Conservation (phyloP, 2,888 invertebrate species). For the Chymomyza caudatula region DNA sequence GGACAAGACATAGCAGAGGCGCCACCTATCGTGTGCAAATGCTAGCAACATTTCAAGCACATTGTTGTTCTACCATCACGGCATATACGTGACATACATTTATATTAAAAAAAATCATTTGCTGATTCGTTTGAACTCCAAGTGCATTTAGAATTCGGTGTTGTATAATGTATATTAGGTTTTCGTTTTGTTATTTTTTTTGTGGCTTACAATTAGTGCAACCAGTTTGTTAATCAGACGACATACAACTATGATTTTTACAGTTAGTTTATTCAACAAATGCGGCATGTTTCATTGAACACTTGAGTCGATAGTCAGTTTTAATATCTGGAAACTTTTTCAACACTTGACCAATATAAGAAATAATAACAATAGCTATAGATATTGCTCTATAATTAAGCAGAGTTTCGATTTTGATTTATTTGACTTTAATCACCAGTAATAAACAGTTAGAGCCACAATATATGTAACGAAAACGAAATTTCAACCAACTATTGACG, state of each 20-base stretch:
- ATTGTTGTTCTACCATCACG: too few species aligned
- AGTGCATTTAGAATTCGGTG: background rate
- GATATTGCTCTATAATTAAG: constrained; percentile 18
- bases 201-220: background rate
- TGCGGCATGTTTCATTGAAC: background rate
- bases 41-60: too few species aligned
- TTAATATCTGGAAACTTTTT: background rate
- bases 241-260: background rate
- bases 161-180: background rate
- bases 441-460: constrained; percentile 23
- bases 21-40: too few species aligned
- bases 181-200: background rate
- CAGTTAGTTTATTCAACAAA: background rate
- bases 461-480: constrained; percentile 12
- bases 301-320: background rate
- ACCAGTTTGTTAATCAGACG: background rate
- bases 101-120: too few species aligned
- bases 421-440: constrained; percentile 34
- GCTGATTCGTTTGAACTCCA: too few species aligned
- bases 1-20: too few species aligned
- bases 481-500: constrained; percentile 23
- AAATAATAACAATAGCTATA: background rate
- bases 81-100: too few species aligned
- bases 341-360: background rate
- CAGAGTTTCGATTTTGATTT: constrained; percentile 26